phyloP scores from a whole-genome alignment of 1,140 invertebrate species.

The Pygmarrhopalites habei region DNA sequence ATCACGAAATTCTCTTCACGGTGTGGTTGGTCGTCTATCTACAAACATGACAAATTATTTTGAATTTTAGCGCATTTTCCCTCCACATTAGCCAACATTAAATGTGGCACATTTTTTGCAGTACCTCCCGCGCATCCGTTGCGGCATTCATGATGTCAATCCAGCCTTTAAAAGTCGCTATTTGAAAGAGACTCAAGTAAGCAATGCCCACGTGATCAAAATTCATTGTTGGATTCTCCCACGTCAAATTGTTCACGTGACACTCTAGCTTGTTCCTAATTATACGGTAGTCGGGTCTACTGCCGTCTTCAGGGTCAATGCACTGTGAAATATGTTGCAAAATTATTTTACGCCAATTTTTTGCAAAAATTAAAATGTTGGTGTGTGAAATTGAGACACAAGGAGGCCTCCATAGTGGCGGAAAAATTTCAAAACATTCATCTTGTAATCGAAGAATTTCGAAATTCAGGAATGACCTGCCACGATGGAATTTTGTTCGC shows the following conservation, averaged over 20 bases:
- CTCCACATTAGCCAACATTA: too few relatives aligned
- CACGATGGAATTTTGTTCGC: too few relatives aligned
- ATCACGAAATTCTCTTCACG: slow-evolving; percentile 91
- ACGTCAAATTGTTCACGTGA: too few relatives aligned
- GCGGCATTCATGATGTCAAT: slow-evolving; percentile 96
- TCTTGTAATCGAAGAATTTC: slow-evolving; percentile 53
- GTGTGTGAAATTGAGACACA: slow-evolving; percentile 3
- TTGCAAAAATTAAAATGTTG: not conserved
- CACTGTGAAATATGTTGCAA: too few relatives aligned
- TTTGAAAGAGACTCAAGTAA: slow-evolving; percentile 95
- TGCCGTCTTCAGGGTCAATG: slow-evolving; percentile 67
- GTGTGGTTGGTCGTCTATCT: slow-evolving; percentile 83
- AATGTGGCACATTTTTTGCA: too few relatives aligned
- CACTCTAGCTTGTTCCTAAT: slow-evolving; percentile 78
- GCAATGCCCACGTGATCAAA: slow-evolving; percentile 97
- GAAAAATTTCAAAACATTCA: slow-evolving; percentile 42
- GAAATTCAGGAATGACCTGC: too few relatives aligned
- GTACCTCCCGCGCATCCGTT: slow-evolving; percentile 85
- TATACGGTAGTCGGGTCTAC: slow-evolving; percentile 71
- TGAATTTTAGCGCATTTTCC: not conserved
- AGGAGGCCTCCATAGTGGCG: too few relatives aligned
- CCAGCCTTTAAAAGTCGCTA: slow-evolving; percentile 91
- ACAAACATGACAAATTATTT: not conserved
- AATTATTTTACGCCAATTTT: too few relatives aligned
- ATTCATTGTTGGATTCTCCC: too few relatives aligned